Evolutionary conservation across 1,140 invertebrate species (phyloP).

Genomic region (Bombyx mori): ASM3026992v2 NC_085112.1:6831501-6832000

Average conservation of each 20-base stretch:
- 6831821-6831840: slow-evolving; percentile 61
- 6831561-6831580: neutral
- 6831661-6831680: slow-evolving; percentile 34
- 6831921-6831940: slow-evolving; percentile 63
- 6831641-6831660: slow-evolving; percentile 37
- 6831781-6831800: slow-evolving; percentile 53
- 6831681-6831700: slow-evolving; percentile 11
- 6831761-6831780: slow-evolving; percentile 57
- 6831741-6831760: slow-evolving; percentile 17
- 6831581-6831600: slow-evolving; percentile 22
- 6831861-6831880: slow-evolving; percentile 62
- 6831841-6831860: slow-evolving; percentile 56
- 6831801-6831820: slow-evolving; percentile 67
- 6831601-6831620: slow-evolving; percentile 38
- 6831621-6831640: slow-evolving; percentile 69
- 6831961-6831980: slow-evolving; percentile 18
- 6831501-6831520: too few species aligned
- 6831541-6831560: neutral
- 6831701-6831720: too few species aligned
- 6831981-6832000: slow-evolving; percentile 11
- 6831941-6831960: slow-evolving; percentile 27
- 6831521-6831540: too few species aligned
- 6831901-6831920: slow-evolving; percentile 57
- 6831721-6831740: slow-evolving; percentile 19
- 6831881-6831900: slow-evolving; percentile 53